Base-by-base conservation (phyloP, 2,113 vertebrate species). In the Bufo bufo region DNA sequence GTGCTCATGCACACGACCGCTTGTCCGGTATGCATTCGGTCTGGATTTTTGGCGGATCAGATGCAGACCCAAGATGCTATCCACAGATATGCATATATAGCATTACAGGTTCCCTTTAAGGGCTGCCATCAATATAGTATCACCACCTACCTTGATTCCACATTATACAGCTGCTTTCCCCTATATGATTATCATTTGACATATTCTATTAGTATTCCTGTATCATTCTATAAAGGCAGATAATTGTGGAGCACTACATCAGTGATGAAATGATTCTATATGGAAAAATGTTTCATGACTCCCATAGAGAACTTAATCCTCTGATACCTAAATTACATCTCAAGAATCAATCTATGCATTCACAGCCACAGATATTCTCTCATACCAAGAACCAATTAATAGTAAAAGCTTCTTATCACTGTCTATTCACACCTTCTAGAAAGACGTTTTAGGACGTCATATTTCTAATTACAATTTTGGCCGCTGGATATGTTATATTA, bases 381-480 rank as follows among this genome's bases (percentile, higher is more conserved):
- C 4, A 56, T 10, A 23, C 14, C 54, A 43, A 43, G 52, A 56
- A 80, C n/a, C 52, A 80, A 80, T 59, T 80, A 58, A 33, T 80
- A 16, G n/a, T 17, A 75, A 75, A 23, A 19, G 23, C 61, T 59
- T 17, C 78, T 61, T 17, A 81, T 59, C 33, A 61, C 6, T 81
- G 56, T 61, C 78, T 56, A 81, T 61, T 81, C 33, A 81, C 54
- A 61, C 56, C 78, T 56, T 19, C 14, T 52, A 10, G 19, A 52
- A 54, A 23, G 11, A n/a, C 50, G 49, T 78, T 54, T 6, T 9
- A 78, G 23, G 3, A 11, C 20, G 6, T 4, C 33, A 33, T 59
- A 61, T 81, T 81, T 81, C 78, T 47, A 59, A 81, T 61, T 61
- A 81, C n/a, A 80, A n/a, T 58, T 23, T 33, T 33, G 54, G 23